Evolutionary conservation across 2,888 invertebrate species (phyloP).

Genomic region (Drosophila kuntzei): DNA sequence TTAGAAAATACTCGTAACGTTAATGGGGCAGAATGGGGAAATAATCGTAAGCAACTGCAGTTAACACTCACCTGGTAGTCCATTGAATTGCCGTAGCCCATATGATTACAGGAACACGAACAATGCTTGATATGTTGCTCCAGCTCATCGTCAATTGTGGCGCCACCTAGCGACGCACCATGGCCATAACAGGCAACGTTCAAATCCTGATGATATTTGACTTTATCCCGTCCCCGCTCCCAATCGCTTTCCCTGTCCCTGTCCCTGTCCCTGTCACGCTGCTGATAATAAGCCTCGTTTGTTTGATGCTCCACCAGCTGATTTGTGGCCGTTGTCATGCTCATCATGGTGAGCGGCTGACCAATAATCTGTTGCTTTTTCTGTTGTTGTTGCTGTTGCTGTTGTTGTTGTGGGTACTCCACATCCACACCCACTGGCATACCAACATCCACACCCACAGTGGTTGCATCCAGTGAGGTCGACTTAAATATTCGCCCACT

Average conservation of each 20-base stretch:
- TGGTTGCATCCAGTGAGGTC: slow-evolving; percentile 68
- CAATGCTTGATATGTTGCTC: slow-evolving; percentile 95
- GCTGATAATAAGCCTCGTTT: slow-evolving; percentile 55
- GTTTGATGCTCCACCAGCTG: slow-evolving; percentile 59
- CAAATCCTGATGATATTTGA: slow-evolving; percentile 58
- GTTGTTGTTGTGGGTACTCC: slow-evolving; percentile 41
- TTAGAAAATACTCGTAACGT: slow-evolving; percentile 5
- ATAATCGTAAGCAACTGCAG: not conserved
- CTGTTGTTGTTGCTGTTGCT: slow-evolving; percentile 52
- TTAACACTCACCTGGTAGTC: slow-evolving; percentile 91
- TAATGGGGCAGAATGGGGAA: not conserved
- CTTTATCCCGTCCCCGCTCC: slow-evolving; percentile 36
- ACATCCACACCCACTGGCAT: not conserved
- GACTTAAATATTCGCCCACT: slow-evolving; percentile 72
- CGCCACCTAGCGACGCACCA: slow-evolving; percentile 28
- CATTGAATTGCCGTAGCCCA: slow-evolving; percentile 96
- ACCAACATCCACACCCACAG: slow-evolving; percentile 25
- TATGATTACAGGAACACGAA: slow-evolving; percentile 96
- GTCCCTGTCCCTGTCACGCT: slow-evolving; percentile 25
- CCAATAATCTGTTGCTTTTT: slow-evolving; percentile 65
- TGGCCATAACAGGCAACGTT: slow-evolving; percentile 57
- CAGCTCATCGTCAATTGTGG: slow-evolving; percentile 91
- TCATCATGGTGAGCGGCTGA: slow-evolving; percentile 53
- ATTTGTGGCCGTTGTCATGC: slow-evolving; percentile 59
- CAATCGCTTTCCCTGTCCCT: slow-evolving; percentile 23